Evolutionary conservation across 2,888 invertebrate genomes (phyloP), one percentile per base, ranked within the genome.

Genomic region (Hyles lineata): DNA sequence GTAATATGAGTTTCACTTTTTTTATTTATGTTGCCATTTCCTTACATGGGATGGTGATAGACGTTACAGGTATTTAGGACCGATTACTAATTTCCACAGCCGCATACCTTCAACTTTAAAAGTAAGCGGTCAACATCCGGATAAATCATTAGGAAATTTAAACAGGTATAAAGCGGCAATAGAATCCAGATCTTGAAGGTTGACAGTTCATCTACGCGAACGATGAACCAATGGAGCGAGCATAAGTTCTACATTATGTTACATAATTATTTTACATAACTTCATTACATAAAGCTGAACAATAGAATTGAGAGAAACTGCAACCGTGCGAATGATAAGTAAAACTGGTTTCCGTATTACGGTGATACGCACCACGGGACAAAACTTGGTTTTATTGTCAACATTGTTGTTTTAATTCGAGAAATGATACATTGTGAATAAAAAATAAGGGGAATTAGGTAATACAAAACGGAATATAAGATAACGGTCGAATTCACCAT

Each of bases 301-400:
- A 72, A 72, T 72, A 55, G 63, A 55, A 72, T 63, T 63, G n/a
- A 55, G 17, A n/a, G 29, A 32, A 63, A 72, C 50, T 52, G 25
- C 55, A 32, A 29, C 17, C 32, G 25, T 71, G 61, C 43, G 43
- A 71, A 60, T 43, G 70, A 59, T 35, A 70, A 58, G 29, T 23
- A 43, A 21, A 70, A 59, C 29, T 35, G 11, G 43, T 43, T 35
- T 35, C 35, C 23, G 58, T 23, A 70, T 35, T 59, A 35, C 4
- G 7, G 32, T 32, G 55, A 35, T 35, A 35, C 59, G 59, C 59
- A 6, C 17, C 60, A 25, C 23, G 25, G 5, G 17, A 35, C 35
- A 43, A 55, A 9, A 21, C 21, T 63, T 15, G 35, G 21, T 63
- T 63, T 63, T 35, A 43, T 43, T 63, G 43, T 55, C 8, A 6